phyloP scores from a whole-genome alignment of 2,888 invertebrate genomes.

The Hololepta plana region DNA sequence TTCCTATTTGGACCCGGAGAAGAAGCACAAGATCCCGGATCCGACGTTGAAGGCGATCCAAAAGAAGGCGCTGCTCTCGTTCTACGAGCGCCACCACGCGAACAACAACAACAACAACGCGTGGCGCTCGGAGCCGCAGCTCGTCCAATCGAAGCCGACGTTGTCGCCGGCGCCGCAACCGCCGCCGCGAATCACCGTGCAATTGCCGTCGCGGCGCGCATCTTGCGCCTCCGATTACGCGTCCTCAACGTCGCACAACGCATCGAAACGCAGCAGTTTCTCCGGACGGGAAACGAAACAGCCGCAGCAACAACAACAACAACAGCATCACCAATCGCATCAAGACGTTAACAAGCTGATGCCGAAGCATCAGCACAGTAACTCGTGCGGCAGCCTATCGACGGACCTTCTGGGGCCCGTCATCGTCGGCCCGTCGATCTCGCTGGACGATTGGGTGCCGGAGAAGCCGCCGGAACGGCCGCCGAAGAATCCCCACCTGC shows the following conservation, averaged over 20 bases:
- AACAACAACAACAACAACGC: slow-evolving; percentile 18
- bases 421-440: slow-evolving; percentile 42
- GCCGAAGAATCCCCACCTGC: slow-evolving; percentile 55
- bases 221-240: slow-evolving; percentile 53
- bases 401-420: slow-evolving; percentile 39
- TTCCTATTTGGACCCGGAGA: slow-evolving; percentile 54
- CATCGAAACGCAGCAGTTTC: slow-evolving; percentile 27
- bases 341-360: slow-evolving; percentile 17
- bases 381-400: slow-evolving; percentile 39
- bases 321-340: too few species aligned
- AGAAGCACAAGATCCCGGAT: slow-evolving; percentile 51
- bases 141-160: slow-evolving; percentile 23
- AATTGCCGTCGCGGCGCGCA: slow-evolving; percentile 35
- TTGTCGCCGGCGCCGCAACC: slow-evolving; percentile 17
- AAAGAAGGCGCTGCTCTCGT: slow-evolving; percentile 64
- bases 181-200: slow-evolving; percentile 28
- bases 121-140: slow-evolving; percentile 41
- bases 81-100: slow-evolving; percentile 54
- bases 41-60: slow-evolving; percentile 64
- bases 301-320: too few species aligned
- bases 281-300: slow-evolving; percentile 14
- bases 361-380: slow-evolving; percentile 35
- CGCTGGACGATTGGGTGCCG: slow-evolving; percentile 50
- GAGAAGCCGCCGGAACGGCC: slow-evolving; percentile 61
- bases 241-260: slow-evolving; percentile 33